Base-by-base conservation (phyloP, 2,797 vertebrate species). In the Echiichthys vipera region DNA sequence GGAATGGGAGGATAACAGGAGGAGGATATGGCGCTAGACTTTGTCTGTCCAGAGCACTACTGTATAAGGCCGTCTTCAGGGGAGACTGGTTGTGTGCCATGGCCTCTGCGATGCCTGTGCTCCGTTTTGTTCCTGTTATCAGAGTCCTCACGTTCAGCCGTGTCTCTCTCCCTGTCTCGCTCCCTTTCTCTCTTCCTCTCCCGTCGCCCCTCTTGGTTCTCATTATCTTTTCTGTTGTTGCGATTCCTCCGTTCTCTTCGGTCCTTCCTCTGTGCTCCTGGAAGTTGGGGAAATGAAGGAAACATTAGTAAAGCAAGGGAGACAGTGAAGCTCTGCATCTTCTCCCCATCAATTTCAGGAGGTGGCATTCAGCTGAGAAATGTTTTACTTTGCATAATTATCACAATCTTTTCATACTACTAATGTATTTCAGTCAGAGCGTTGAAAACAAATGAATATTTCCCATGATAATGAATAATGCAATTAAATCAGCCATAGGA, bases 101-200 rank as follows among this genome's bases (percentile, higher is more conserved):
- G 95, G 81, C 90, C 92, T 93, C 96, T 94, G 84, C 95, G 94
- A 75, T 93, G 96, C 90, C 95, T 95, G 88, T 95, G 94, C 95
- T 97, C 97, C 10, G 88, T 97, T 95, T 96, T 98, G 88, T 96
- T 97, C 91, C 95, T 96, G 93, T 88, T 97, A 63, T 94, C 93
- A 53, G 89, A 90, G 81, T 95, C 96, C 92, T 95, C 93, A 77
- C 92, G 94, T 87, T 91, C 95, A 69, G 80, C 89, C 20, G 77
- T 81, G 89, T 94, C 96, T 91, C 92, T 92, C 93, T 94, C 95
- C 91, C 94, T 92, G 85, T 93, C 92, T 90, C 90, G 84, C 94
- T 92, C 91, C 86, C 88, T 78, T 2, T 90, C 93, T 91, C 71
- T 86, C 91, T 90, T 97, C 91, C 96, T 94, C 66, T 97, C 96